A percentile compares a stretch with the other conserved stretches of the same genome.
Conservation (phyloP, 1,140 invertebrate species). For the Drosophila grimshawi region DNA sequence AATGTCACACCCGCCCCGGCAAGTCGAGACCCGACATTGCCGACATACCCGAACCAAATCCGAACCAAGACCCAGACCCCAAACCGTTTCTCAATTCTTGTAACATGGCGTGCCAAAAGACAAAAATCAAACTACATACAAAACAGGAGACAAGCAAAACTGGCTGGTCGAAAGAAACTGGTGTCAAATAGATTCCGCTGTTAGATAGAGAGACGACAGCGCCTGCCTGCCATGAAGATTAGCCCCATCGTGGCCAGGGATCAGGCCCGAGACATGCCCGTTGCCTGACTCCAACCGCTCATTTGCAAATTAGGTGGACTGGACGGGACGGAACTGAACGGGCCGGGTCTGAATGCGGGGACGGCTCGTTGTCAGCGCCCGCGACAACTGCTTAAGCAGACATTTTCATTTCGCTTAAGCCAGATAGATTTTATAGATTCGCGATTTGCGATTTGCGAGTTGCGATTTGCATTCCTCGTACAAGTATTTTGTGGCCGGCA, state of each 20-base stretch:
- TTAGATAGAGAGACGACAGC: constrained; percentile 72
- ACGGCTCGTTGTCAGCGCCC: constrained; percentile 59
- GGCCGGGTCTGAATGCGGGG: too few species aligned
- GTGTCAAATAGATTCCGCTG: constrained; percentile 80
- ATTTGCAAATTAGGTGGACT: constrained; percentile 71
- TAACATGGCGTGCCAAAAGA: constrained; percentile 45
- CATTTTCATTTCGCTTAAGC: constrained; percentile 71
- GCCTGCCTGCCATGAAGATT: constrained; percentile 43
- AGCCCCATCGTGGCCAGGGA: constrained; percentile 55
- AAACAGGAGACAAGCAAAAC: constrained; percentile 20
- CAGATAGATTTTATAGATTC: constrained; percentile 69
- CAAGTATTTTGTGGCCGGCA: constrained; percentile 34
- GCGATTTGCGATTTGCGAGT: constrained; percentile 22
- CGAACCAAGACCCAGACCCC: constrained; percentile 18
- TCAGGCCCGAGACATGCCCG: constrained; percentile 29
- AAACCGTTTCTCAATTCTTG: constrained; percentile 15
- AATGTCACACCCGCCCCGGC: constrained; percentile 71
- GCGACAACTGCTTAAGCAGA: constrained; percentile 46
- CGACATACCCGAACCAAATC: not conserved
- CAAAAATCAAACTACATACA: constrained; percentile 42
- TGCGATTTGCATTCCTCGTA: constrained; percentile 40
- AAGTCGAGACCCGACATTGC: constrained; percentile 15
- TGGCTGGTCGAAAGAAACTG: constrained; percentile 39
- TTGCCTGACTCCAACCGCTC: constrained; percentile 38
- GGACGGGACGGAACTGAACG: too few species aligned